Percentiles rank a stretch among this genome's conserved stretches.
Evolutionary conservation across 2,113 vertebrate genomes (phyloP).

Genomic region (Nothoprocta pentlandii): DNA sequence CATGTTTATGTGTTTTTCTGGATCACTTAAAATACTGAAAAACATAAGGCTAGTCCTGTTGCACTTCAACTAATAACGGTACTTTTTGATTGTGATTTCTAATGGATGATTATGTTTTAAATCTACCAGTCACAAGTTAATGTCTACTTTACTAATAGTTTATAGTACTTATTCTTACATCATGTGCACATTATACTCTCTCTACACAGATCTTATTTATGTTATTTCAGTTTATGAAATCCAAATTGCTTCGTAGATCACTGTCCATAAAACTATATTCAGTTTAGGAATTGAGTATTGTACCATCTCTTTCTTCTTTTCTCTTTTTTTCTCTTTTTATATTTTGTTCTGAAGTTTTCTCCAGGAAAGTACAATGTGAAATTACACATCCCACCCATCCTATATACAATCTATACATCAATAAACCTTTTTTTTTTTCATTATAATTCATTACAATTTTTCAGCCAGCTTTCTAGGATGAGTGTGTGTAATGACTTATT

Average conservation of each 20-base stretch:
- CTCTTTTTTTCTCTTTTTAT: background rate
- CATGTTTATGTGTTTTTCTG: background rate
- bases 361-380: background rate
- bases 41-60: background rate
- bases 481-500: constrained; percentile 29
- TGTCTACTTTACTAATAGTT: background rate
- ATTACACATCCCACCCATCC: background rate
- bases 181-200: background rate
- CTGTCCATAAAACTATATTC: background rate
- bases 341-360: background rate
- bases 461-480: background rate
- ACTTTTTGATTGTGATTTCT: background rate
- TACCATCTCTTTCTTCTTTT: background rate
- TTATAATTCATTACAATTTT: constrained; percentile 15
- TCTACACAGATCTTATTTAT: background rate
- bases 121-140: background rate
- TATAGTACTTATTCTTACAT: background rate
- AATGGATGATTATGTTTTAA: background rate
- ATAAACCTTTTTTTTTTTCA: background rate
- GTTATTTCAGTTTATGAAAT: background rate
- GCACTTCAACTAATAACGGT: background rate
- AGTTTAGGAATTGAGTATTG: background rate
- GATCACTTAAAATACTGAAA: background rate
- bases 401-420: background rate
- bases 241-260: background rate